These are phyloP conservation scores for Ammodytes dubius DNA, from an alignment of 2,113 vertebrate species.

Conservation along the genomic window DNA sequence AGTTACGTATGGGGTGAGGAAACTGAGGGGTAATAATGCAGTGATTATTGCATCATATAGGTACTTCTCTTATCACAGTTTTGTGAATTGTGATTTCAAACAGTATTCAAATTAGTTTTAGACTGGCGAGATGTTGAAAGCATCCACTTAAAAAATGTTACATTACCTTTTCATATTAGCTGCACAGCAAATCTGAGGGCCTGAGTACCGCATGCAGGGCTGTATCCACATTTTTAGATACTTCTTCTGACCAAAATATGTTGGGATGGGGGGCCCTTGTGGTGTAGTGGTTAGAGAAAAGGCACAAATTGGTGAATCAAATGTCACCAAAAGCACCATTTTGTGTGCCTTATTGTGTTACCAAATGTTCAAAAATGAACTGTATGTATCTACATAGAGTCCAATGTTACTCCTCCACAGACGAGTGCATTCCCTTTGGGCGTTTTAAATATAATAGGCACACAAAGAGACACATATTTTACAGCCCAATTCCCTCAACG, in stretches of 20 bases:
- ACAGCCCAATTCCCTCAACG: slow-evolving; percentile 46
- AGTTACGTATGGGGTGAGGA: neutral
- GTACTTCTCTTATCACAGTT: neutral
- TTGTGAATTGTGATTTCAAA: slow-evolving; percentile 13
- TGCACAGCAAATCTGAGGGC: slow-evolving; percentile 5
- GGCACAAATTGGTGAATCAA: too few species aligned
- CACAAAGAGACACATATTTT: slow-evolving; percentile 52
- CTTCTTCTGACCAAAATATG: neutral
- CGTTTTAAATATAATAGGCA: slow-evolving; percentile 49
- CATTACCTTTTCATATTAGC: neutral
- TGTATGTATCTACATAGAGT: slow-evolving; percentile 11
- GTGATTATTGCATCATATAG: neutral
- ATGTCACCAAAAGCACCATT: neutral
- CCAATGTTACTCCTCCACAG: slow-evolving; percentile 23
- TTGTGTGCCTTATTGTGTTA: neutral
- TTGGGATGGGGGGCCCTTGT: too few species aligned
- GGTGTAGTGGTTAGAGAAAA: too few species aligned
- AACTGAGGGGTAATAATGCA: neutral
- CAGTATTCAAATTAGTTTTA: neutral
- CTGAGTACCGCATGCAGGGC: neutral
- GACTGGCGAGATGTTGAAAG: slow-evolving; percentile 1
- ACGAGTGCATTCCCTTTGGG: slow-evolving; percentile 47
- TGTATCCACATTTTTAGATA: neutral
- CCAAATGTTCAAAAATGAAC: neutral
- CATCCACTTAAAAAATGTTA: neutral